These are phyloP conservation scores for Callosobruchus maculatus DNA, from an alignment of 2,888 invertebrate species.

Conservation along the genomic window DNA sequence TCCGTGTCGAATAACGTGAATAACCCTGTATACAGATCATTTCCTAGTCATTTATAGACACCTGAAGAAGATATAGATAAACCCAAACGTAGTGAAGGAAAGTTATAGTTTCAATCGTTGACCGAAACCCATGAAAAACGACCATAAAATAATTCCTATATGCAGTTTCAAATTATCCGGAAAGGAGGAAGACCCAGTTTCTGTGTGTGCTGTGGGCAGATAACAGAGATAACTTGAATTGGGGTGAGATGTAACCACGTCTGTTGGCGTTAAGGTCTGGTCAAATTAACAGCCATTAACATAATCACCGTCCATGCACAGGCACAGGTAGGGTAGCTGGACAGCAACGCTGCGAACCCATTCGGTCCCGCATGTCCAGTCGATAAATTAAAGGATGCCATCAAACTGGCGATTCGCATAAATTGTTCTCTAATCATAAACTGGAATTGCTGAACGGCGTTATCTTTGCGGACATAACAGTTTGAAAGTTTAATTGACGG, in stretches of 20 bases:
- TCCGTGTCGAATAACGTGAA: too few relatives aligned
- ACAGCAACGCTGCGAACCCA: neutral
- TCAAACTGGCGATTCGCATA: constrained; percentile 35
- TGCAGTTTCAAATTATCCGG: too few relatives aligned
- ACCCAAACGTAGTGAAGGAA: too few relatives aligned
- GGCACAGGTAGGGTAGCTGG: constrained; percentile 25
- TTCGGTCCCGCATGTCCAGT: constrained; percentile 20
- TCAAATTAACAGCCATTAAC: constrained; percentile 21
- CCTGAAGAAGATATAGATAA: too few relatives aligned
- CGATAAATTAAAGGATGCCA: constrained; percentile 24
- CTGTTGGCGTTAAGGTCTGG: constrained; percentile 2
- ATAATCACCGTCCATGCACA: constrained; percentile 17
- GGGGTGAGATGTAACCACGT: neutral
- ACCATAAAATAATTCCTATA: too few relatives aligned
- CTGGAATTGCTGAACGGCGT: constrained; percentile 37
- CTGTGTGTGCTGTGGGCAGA: neutral
- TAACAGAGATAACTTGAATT: neutral
- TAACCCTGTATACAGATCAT: too few relatives aligned
- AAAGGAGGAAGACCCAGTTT: too few relatives aligned
- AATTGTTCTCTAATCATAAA: constrained; percentile 45
- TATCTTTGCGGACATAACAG: constrained; percentile 43
- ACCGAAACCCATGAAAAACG: too few relatives aligned
- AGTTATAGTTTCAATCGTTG: too few relatives aligned
- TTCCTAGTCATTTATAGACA: too few relatives aligned
- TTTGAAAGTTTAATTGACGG: constrained; percentile 46